A percentile compares a stretch with the other conserved stretches of the same genome.
Evolutionary conservation across 1,140 invertebrate genomes (phyloP).

Genomic region (Sitobion miscanthi): DNA sequence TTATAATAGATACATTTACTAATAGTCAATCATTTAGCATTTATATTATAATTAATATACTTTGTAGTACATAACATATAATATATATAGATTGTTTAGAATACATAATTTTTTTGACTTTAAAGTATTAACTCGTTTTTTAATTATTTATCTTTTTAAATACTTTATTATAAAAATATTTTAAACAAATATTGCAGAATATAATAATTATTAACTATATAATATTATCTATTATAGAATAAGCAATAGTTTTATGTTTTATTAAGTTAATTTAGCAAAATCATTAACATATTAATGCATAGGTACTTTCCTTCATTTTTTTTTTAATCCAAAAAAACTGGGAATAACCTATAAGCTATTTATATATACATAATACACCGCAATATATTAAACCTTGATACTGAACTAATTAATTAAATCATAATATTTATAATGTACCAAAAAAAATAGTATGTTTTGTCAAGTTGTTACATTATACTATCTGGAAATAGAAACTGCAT

Average conservation of each 20-base stretch:
- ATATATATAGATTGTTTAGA: too few species aligned
- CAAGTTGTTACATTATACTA: slow-evolving; percentile 49
- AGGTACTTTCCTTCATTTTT: background rate
- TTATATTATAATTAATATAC: background rate
- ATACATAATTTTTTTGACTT: too few species aligned
- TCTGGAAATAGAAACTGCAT: slow-evolving; percentile 54
- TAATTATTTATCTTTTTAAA: background rate
- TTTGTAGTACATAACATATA: background rate
- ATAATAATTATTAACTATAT: too few species aligned
- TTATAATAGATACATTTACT: background rate
- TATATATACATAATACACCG: background rate
- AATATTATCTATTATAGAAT: too few species aligned
- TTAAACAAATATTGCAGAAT: too few species aligned
- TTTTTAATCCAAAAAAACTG: background rate
- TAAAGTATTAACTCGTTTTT: background rate
- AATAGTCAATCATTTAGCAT: background rate
- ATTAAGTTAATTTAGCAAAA: background rate
- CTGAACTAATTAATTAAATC: slow-evolving; percentile 22
- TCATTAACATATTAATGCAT: background rate
- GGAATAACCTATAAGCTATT: background rate
- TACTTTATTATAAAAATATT: too few species aligned
- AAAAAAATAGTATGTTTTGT: slow-evolving; percentile 31
- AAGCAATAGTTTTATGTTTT: background rate
- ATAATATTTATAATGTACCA: background rate
- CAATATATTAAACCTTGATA: background rate